Percentiles rank a stretch among this genome's conserved stretches.
Conservation (phyloP, 1,140 invertebrate genomes). For the Ostrea edulis region DNA sequence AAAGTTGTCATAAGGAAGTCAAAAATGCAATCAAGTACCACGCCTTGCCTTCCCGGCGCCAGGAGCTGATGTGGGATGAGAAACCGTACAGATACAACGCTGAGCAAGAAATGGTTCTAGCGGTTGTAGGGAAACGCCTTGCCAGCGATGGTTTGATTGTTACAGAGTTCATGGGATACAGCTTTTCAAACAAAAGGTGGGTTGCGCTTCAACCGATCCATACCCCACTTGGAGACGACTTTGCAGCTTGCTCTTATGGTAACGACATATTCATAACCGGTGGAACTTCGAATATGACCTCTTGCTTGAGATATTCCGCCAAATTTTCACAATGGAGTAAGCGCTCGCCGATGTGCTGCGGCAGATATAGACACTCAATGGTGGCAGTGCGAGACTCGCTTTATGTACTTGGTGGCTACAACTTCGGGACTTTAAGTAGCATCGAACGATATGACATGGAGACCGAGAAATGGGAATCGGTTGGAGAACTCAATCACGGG, state of each 20-base stretch:
- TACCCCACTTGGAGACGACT: slow-evolving; percentile 52
- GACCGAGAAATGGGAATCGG: slow-evolving; percentile 52
- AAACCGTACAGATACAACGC: slow-evolving; percentile 36
- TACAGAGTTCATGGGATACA: slow-evolving; percentile 49
- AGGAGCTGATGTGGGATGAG: slow-evolving; percentile 19
- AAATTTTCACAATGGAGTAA: slow-evolving; percentile 51
- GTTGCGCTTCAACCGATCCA: slow-evolving; percentile 43
- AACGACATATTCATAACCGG: slow-evolving; percentile 56
- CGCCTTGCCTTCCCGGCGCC: slow-evolving; percentile 46
- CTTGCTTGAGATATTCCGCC: slow-evolving; percentile 45
- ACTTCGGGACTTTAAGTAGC: slow-evolving; percentile 49
- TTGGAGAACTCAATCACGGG: slow-evolving; percentile 46
- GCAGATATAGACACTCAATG: slow-evolving; percentile 55
- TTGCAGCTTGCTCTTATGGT: slow-evolving; percentile 54
- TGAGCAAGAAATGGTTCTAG: slow-evolving; percentile 45
- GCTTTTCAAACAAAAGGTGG: slow-evolving; percentile 52
- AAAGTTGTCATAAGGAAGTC: slow-evolving; percentile 3
- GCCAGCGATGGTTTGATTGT: slow-evolving; percentile 2
- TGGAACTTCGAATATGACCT: slow-evolving; percentile 46
- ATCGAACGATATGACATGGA: slow-evolving; percentile 57
- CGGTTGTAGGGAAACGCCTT: slow-evolving; percentile 47
- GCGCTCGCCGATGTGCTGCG: slow-evolving; percentile 39
- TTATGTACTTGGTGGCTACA: slow-evolving; percentile 56
- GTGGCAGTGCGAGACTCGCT: slow-evolving; percentile 50
- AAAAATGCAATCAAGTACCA: slow-evolving; percentile 53